Evolutionary conservation across 2,888 invertebrate species (phyloP).

Genomic region (Catonia carolina): DNA sequence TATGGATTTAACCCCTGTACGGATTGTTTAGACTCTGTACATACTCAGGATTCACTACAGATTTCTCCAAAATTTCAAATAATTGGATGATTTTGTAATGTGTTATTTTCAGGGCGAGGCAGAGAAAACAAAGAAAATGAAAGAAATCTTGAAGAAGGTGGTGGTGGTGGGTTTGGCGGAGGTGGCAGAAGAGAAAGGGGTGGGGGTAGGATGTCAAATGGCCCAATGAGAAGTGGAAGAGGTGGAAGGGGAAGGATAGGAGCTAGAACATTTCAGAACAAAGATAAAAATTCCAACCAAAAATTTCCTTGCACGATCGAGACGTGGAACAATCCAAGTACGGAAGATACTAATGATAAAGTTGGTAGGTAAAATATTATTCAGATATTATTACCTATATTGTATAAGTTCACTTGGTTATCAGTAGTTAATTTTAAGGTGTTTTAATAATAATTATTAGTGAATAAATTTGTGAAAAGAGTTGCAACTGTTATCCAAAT

Average conservation of each 20-base stretch:
- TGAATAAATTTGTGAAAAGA: too few relatives aligned
- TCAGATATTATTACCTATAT: too few relatives aligned
- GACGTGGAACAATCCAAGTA: conserved; percentile 41
- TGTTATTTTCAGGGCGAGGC: conserved; percentile 46
- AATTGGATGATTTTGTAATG: background rate
- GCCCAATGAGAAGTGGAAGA: conserved; percentile 39
- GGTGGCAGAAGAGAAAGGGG: conserved; percentile 37
- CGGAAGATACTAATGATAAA: conserved; percentile 23
- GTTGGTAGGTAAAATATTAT: conserved; percentile 23
- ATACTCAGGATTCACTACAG: too few relatives aligned
- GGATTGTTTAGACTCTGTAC: too few relatives aligned
- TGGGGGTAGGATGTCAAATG: conserved; percentile 40
- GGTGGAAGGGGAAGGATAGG: conserved; percentile 39
- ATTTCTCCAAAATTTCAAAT: background rate
- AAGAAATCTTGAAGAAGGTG: conserved; percentile 51
- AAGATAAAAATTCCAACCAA: conserved; percentile 30
- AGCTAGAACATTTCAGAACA: conserved; percentile 39
- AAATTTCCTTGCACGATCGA: conserved; percentile 43
- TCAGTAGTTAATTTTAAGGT: too few relatives aligned
- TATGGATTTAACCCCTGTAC: too few relatives aligned
- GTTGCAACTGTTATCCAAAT: too few relatives aligned
- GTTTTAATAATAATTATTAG: too few relatives aligned
- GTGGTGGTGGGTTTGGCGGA: conserved; percentile 36
- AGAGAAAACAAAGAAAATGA: conserved; percentile 60
- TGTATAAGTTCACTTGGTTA: too few relatives aligned